A percentile compares a stretch with the other conserved stretches of the same genome.
These are phyloP conservation scores for Aromia moschata DNA, from an alignment of 2,888 invertebrate species.

Conservation along the genomic window DNA sequence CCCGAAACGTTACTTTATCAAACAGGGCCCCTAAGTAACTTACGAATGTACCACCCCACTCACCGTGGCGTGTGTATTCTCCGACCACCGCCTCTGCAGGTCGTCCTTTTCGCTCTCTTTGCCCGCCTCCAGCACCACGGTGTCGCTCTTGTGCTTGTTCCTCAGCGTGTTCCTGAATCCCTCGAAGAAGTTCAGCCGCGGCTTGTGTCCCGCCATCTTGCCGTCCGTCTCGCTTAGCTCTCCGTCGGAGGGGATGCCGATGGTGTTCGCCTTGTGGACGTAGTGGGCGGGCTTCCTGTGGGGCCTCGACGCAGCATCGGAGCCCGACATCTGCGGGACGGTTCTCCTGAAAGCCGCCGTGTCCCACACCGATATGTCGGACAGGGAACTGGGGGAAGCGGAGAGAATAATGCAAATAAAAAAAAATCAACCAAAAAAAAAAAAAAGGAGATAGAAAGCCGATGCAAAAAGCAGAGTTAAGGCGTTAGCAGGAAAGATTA, in stretches of 20 bases:
- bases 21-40: not conserved
- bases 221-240: conserved; percentile 59
- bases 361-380: conserved; percentile 60
- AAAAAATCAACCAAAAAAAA: too few species aligned
- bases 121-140: conserved; percentile 58
- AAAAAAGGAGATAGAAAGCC: not conserved
- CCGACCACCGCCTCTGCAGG: conserved; percentile 63
- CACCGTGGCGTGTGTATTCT: conserved; percentile 58
- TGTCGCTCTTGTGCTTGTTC: conserved; percentile 62
- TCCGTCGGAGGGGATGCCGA: conserved; percentile 67
- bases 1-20: not conserved
- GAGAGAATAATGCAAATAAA: conserved; percentile 25
- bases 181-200: conserved; percentile 65
- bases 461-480: not conserved
- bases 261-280: conserved; percentile 67
- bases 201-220: conserved; percentile 63
- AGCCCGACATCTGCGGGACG: conserved; percentile 51
- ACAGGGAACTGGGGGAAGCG: conserved; percentile 51
- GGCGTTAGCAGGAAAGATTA: too few species aligned
- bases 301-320: conserved; percentile 45
- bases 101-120: conserved; percentile 58
- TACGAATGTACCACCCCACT: conserved; percentile 44
- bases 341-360: conserved; percentile 62
- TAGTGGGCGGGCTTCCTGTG: conserved; percentile 53
- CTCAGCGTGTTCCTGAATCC: conserved; percentile 71